A percentile compares a stretch with the other conserved stretches of the same genome.
Conservation (phyloP, 2,888 invertebrate species). For the Lochmaea crataegi region DNA sequence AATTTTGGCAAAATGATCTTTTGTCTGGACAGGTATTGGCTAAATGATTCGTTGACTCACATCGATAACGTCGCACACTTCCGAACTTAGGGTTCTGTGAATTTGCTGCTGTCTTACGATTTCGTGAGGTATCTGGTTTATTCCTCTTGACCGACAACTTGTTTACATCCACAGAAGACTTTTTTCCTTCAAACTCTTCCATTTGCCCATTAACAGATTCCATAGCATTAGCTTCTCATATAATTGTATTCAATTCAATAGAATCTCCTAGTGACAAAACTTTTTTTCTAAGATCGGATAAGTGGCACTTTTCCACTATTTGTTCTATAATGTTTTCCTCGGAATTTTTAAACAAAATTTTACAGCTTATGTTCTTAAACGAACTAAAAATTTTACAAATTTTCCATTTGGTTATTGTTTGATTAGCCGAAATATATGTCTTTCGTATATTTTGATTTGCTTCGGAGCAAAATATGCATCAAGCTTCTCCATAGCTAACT, state of each 20-base stretch:
- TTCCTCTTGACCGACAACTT: neutral
- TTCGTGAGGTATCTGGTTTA: neutral
- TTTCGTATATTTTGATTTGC: too few species aligned
- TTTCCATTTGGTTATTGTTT: neutral
- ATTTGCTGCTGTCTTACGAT: neutral
- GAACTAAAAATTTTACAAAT: neutral
- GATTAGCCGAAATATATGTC: too few species aligned
- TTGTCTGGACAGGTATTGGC: neutral
- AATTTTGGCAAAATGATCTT: too few species aligned
- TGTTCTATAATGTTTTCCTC: neutral
- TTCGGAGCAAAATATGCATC: too few species aligned
- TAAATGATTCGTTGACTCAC: neutral
- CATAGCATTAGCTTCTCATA: neutral
- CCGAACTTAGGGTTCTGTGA: too few species aligned
- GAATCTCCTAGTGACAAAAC: conserved; percentile 24
- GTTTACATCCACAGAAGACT: neutral
- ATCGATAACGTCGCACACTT: neutral
- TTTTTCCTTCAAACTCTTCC: neutral
- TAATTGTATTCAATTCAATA: conserved; percentile 1
- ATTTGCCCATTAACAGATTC: neutral
- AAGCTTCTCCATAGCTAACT: too few species aligned
- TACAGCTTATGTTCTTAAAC: neutral
- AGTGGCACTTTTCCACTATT: neutral
- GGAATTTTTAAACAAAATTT: neutral
- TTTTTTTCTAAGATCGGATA: conserved; percentile 38